Base-by-base conservation (phyloP, 2,888 invertebrate genomes). In the Endomychus coccineus region DNA sequence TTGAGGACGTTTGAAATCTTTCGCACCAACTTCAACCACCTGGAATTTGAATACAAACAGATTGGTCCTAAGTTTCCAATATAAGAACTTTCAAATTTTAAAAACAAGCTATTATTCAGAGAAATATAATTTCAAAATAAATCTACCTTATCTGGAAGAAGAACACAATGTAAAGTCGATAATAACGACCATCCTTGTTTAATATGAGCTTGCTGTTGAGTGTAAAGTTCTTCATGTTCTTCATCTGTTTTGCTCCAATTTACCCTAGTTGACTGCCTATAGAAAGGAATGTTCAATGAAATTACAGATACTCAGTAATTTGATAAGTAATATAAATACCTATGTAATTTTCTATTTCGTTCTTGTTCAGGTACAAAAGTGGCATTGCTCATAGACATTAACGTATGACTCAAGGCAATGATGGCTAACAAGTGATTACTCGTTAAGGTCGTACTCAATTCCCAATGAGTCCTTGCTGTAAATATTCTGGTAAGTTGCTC, bases 371-470 rank as follows among this genome's bases (percentile, higher is more conserved):
- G 85, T 44, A 91, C 79, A 65, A 96, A 94, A 23, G 90, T 88
- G 17, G 94, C 91, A 55, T 90, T 91, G 61, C 85, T 90, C 91
- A 97, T 95, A 1, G 94, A 90, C 92, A 97, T 92, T 31, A 98
- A 74, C 0, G 97, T 97, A 67, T 98, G 95, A 31, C 96, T 88
- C 37, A 96, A 75, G 1, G 96, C 86, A 34, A 97, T 91, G 44
- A 97, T 83, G 34, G 95, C 85, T 46, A 98, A 71, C 43, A 98
- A 75, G 65, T 98, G 98, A 68, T 94, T 92, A 10, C 95, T 96
- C 1, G 96, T 96, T 16, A 97, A 68, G 0, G 92, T 90, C 1
- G 89, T 89, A 50, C 92, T 94, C 31, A 97, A 71, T 69, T 95
- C 92, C 97, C 97, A 98, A 64, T 96, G 94, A 0, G 88, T 80